Base-by-base conservation (phyloP, 1,140 invertebrate genomes). In the Spodoptera litura region DNA sequence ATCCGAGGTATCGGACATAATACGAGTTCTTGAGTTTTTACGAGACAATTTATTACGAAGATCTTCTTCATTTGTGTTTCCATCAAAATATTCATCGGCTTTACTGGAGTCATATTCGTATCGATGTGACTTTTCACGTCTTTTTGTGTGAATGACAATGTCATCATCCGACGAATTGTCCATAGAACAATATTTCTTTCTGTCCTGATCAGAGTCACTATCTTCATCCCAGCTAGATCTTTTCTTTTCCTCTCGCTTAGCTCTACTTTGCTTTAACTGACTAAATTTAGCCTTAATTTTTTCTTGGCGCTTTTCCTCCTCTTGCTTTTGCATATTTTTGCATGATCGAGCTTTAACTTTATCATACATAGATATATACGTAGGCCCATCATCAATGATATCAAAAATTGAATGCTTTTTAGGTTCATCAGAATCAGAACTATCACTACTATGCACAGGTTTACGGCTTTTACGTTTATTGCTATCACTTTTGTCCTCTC, bases 291-390 rank as follows among this genome's bases (percentile, higher is more conserved):
- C 97, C 90, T 98, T 98, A 20, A 98, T 96, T 91, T 97, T 97
- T 92, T 98, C 97, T 91, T 98, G 97, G 5, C 97, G 95, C 85
- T 98, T 98, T 94, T 98, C 97, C 92, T 98, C 97, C 88, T 98
- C 98, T 84, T 98, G 96, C 89, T 98, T 98, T 91, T 98, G 97
- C 97, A 98, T 97, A 88, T 98, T 98, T 90, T 98, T 98, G 74
- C 97, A 98, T 31, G 98, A 99, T 56, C 98, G 96, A 4, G 98
- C 98, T 94, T 99, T 99, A 0, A 99, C 98, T 94, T 99, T 99
- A 90, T 99, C 99, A 91, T 99, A 99, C 99, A 99, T 99, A 49
- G 98, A 99, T 78, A 99, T 98, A 88, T 99, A 99, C 12, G 97
- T 97, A 3, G 98, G 98, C 80, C 97, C 98, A 85, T 98, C 98